phyloP scores from a whole-genome alignment of 1,140 invertebrate genomes.

The Solenopsis invicta region DNA sequence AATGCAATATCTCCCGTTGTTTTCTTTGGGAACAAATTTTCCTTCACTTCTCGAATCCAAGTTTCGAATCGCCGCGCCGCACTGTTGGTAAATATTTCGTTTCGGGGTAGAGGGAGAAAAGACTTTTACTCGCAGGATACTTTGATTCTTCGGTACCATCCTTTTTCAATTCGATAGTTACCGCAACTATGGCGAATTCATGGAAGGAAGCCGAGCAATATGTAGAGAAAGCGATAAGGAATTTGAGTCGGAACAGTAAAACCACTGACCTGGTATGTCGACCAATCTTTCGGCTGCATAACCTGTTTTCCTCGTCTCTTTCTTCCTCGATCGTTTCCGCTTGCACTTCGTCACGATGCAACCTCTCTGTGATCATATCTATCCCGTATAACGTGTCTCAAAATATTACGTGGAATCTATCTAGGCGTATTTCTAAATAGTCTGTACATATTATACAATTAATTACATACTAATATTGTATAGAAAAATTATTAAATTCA shows the following conservation, averaged over 20 bases:
- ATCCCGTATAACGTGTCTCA: background rate
- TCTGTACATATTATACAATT: background rate
- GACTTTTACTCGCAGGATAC: background rate
- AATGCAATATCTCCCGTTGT: constrained; percentile 31
- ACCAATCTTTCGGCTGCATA: constrained; percentile 55
- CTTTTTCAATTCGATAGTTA: constrained; percentile 69
- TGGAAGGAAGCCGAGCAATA: constrained; percentile 77
- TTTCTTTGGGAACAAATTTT: constrained; percentile 54
- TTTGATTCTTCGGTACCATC: constrained; percentile 15
- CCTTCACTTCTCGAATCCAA: constrained; percentile 24
- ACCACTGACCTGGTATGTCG: constrained; percentile 82
- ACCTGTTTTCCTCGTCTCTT: constrained; percentile 12
- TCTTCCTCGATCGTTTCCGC: background rate
- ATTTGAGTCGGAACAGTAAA: constrained; percentile 81
- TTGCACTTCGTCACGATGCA: background rate
- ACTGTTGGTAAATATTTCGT: constrained; percentile 40
- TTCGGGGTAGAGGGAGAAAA: background rate
- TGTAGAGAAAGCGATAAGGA: constrained; percentile 79
- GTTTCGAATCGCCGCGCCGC: background rate
- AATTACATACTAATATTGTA: background rate
- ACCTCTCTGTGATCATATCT: background rate
- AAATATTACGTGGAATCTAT: background rate
- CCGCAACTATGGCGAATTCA: constrained; percentile 68
- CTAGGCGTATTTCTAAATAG: background rate
- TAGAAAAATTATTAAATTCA: background rate